phyloP scores from a whole-genome alignment of 2,113 vertebrate genomes.

The Ctenodactylus gundi region DNA sequence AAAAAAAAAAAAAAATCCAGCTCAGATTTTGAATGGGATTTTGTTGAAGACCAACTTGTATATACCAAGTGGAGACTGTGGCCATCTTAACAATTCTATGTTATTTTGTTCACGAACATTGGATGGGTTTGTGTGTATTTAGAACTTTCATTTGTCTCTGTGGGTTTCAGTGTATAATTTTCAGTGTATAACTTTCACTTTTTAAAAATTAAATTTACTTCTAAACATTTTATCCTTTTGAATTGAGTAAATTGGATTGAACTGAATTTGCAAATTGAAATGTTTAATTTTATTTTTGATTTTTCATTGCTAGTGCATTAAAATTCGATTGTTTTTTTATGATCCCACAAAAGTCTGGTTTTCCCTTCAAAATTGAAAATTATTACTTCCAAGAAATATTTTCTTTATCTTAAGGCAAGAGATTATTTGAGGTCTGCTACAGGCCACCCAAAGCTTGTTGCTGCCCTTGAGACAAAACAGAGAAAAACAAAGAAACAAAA shows the following conservation, averaged over 20 bases:
- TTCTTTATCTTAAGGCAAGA: not conserved
- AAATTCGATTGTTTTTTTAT: not conserved
- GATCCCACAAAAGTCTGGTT: not conserved
- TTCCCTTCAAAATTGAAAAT: constrained; percentile 34
- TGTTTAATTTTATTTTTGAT: constrained; percentile 1
- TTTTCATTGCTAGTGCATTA: not conserved
- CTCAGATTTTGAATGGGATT: not conserved
- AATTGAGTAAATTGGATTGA: no score
- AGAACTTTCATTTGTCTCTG: not conserved
- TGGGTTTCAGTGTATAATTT: not conserved
- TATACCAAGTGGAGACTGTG: not conserved
- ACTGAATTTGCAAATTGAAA: not conserved
- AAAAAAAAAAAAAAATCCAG: not conserved
- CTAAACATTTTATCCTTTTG: not conserved
- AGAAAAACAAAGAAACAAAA: no score
- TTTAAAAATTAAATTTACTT: not conserved
- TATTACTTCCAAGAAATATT: constrained; percentile 17
- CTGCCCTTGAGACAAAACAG: not conserved
- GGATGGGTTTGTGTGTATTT: not conserved
- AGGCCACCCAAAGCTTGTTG: not conserved
- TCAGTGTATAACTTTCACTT: not conserved
- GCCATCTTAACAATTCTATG: not conserved
- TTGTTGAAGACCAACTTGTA: not conserved
- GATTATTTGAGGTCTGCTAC: not conserved
- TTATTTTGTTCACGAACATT: not conserved